phyloP scores from a whole-genome alignment of 2,113 vertebrate species.

The Regulus satrapa region DNA sequence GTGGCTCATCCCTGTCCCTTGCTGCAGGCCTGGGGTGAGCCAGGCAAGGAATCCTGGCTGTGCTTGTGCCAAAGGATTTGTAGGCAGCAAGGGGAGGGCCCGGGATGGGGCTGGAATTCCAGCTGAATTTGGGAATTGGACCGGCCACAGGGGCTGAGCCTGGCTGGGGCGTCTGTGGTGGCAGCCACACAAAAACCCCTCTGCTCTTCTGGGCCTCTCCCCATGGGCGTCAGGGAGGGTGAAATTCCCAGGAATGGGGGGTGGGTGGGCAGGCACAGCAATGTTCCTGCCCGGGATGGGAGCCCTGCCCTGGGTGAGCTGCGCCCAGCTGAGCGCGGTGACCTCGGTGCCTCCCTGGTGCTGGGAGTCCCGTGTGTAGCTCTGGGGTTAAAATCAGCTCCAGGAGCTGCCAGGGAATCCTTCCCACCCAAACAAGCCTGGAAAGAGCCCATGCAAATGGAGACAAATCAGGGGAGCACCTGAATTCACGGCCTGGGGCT shows the following conservation, averaged over 20 bases:
- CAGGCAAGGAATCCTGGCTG: background rate
- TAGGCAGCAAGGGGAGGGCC: background rate
- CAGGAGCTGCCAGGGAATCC: background rate
- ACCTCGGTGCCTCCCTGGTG: background rate
- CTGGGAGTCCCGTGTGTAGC: background rate
- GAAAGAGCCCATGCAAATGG: fast-evolving
- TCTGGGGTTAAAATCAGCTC: background rate
- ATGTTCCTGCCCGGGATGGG: background rate
- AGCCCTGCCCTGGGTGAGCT: background rate
- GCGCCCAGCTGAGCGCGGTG: fast-evolving
- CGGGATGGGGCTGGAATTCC: background rate
- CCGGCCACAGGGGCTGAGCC: background rate
- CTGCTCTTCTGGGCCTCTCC: background rate
- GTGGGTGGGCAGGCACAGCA: background rate
- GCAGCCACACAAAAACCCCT: background rate
- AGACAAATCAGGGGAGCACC: background rate
- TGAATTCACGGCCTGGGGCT: background rate
- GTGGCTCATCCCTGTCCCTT: background rate
- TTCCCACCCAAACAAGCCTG: background rate
- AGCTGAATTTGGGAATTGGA: background rate
- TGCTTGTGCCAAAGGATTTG: background rate
- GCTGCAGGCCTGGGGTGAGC: background rate
- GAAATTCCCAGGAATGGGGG: background rate
- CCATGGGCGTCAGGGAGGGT: background rate
- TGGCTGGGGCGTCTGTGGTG: background rate